phyloP scores from a whole-genome alignment of 2,888 invertebrate genomes.

The Drosophila putrida region DNA sequence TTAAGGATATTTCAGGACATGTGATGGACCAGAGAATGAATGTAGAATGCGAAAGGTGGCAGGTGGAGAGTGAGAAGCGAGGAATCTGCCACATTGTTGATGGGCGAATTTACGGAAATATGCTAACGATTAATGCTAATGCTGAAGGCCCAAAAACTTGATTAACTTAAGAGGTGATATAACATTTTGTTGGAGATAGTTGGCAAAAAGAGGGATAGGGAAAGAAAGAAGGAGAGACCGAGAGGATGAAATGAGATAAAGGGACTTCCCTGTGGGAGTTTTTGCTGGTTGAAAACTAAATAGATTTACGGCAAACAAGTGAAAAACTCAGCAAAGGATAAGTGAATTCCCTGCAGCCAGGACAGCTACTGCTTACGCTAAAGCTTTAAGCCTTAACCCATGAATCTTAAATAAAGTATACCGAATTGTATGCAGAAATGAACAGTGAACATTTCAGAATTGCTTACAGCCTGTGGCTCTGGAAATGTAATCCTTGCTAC shows the following conservation, averaged over 20 bases:
- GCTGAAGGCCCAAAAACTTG: constrained; percentile 11
- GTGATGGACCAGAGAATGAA: constrained; percentile 15
- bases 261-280: too few species aligned
- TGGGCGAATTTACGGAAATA: constrained; percentile 38
- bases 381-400: too few species aligned
- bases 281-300: too few species aligned
- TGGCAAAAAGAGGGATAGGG: too few species aligned
- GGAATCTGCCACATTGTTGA: constrained; percentile 27
- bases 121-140: constrained; percentile 35
- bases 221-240: background rate
- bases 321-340: too few species aligned
- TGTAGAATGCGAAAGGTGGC: background rate
- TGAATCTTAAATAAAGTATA: too few species aligned
- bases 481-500: too few species aligned
- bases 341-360: too few species aligned
- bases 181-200: constrained; percentile 16
- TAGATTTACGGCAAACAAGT: background rate
- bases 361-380: too few species aligned
- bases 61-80: background rate
- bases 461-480: too few species aligned
- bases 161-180: constrained; percentile 5
- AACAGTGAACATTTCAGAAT: too few species aligned
- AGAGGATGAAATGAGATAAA: background rate
- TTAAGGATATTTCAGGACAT: constrained; percentile 26
- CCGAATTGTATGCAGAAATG: too few species aligned